Conservation (phyloP, 1,140 invertebrate species). For the Drosophila ficusphila region DNA sequence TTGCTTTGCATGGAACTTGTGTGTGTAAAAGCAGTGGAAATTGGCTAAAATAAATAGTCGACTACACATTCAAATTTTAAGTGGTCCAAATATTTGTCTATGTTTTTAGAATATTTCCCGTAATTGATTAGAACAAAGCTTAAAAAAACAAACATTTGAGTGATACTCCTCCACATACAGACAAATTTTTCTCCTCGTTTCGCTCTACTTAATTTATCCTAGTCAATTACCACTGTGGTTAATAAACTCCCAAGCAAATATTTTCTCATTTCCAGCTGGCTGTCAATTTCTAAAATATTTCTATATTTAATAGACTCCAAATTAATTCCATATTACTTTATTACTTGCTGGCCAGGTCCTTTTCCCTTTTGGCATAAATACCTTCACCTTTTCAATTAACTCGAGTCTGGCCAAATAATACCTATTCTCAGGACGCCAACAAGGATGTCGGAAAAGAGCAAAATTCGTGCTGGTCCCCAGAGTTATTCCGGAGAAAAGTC, state of each 20-base stretch:
- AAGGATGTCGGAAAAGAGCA: slow-evolving; percentile 18
- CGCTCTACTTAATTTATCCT: too few species aligned
- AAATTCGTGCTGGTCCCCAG: slow-evolving; percentile 28
- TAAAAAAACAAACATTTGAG: too few species aligned
- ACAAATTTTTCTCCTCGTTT: neutral
- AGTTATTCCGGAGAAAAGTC: slow-evolving; percentile 20
- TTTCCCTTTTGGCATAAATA: slow-evolving; percentile 40
- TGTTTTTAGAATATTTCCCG: too few species aligned
- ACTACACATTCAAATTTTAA: too few species aligned
- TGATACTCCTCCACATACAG: too few species aligned
- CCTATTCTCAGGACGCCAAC: slow-evolving; percentile 25
- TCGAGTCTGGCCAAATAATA: slow-evolving; percentile 47
- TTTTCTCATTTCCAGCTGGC: slow-evolving; percentile 1
- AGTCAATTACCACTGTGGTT: slow-evolving; percentile 21
- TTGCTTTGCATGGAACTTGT: slow-evolving; percentile 34
- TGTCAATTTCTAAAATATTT: slow-evolving; percentile 52
- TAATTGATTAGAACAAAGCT: too few species aligned
- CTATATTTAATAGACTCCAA: slow-evolving; percentile 47
- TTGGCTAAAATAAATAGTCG: slow-evolving; percentile 10
- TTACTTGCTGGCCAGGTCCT: slow-evolving; percentile 25
- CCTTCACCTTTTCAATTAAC: slow-evolving; percentile 65
- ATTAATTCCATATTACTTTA: slow-evolving; percentile 65
- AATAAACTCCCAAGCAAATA: slow-evolving; percentile 16
- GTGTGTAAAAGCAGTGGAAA: slow-evolving; percentile 16
- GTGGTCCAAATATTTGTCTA: neutral